phyloP scores from a whole-genome alignment of 2,113 vertebrate genomes.

The pig (Sus scrofa) region T2T-Sscrofa CM000813.6:114081001-114081500 shows the following conservation, averaged over 20 bases:
- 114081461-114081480: background rate
- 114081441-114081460: background rate
- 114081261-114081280: background rate
- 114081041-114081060: too few species aligned
- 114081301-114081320: background rate
- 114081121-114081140: background rate
- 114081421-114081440: slow-evolving; percentile 28
- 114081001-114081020: too few species aligned
- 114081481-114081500: slow-evolving; percentile 22
- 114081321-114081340: background rate
- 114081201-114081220: background rate
- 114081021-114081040: too few species aligned
- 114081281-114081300: background rate
- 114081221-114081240: background rate
- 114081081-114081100: background rate
- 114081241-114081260: background rate
- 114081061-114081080: background rate
- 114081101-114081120: background rate
- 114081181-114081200: background rate
- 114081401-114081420: background rate
- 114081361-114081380: background rate
- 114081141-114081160: background rate
- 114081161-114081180: background rate
- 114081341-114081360: background rate
- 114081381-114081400: slow-evolving; percentile 13